Conservation (phyloP, 2,888 invertebrate genomes). For the Elmis aenea region DNA sequence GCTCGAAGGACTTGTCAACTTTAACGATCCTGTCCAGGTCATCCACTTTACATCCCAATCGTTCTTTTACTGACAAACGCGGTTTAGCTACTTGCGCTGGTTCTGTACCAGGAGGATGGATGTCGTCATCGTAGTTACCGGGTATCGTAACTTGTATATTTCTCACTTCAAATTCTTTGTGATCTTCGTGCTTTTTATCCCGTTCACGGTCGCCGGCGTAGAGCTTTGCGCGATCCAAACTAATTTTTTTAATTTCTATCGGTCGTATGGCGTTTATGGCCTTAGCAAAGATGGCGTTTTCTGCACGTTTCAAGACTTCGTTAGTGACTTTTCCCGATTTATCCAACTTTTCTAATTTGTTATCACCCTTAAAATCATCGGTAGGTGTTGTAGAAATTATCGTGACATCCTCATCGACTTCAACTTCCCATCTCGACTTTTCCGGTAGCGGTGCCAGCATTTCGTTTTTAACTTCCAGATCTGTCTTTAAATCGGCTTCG, state of each 20-base stretch:
- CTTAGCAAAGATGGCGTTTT: constrained; percentile 87
- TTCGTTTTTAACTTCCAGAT: constrained; percentile 49
- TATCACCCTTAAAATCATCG: constrained; percentile 34
- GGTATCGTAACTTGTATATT: constrained; percentile 56
- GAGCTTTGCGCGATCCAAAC: constrained; percentile 62
- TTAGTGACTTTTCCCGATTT: constrained; percentile 69
- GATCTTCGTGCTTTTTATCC: constrained; percentile 27
- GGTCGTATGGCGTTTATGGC: constrained; percentile 76
- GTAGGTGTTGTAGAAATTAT: constrained; percentile 49
- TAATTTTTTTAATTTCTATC: constrained; percentile 69
- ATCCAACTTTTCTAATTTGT: constrained; percentile 35
- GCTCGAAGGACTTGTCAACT: constrained; percentile 51
- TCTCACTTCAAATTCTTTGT: constrained; percentile 36
- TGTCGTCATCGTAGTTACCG: constrained; percentile 41
- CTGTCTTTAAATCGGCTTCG: constrained; percentile 50
- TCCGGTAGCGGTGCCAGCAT: constrained; percentile 72
- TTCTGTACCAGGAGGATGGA: constrained; percentile 18
- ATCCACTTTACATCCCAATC: constrained; percentile 72
- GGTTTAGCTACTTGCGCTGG: constrained; percentile 44
- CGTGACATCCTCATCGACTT: constrained; percentile 64
- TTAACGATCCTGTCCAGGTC: constrained; percentile 49
- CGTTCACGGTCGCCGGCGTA: constrained; percentile 52
- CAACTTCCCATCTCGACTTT: constrained; percentile 86
- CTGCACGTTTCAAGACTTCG: constrained; percentile 84
- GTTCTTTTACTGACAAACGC: constrained; percentile 70